Percentiles rank a stretch among this genome's conserved stretches.
These are phyloP conservation scores for Drosophila affinis DNA, from an alignment of 2,888 invertebrate genomes.

Conservation along the genomic window DNA sequence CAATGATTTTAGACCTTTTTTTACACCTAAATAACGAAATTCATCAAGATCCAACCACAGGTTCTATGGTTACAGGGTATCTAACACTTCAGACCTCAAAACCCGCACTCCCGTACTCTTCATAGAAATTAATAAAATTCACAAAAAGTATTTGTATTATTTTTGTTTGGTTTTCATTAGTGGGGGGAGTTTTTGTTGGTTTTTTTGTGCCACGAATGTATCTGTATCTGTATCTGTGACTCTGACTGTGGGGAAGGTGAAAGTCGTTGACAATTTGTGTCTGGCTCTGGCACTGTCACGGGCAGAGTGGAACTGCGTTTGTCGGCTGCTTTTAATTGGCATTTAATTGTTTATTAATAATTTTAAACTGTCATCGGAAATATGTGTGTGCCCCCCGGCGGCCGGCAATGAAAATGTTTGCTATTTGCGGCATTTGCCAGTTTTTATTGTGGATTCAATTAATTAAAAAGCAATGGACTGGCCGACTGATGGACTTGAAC, in stretches of 20 bases:
- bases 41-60: neutral
- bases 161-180: neutral
- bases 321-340: conserved; percentile 57
- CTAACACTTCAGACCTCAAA: neutral
- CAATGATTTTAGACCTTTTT: neutral
- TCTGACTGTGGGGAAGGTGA: neutral
- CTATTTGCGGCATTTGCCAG: conserved; percentile 36
- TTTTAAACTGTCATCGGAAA: conserved; percentile 12
- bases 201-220: neutral
- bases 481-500: conserved; percentile 29
- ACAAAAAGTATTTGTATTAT: neutral
- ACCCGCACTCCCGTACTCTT: neutral
- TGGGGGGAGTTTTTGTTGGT: too few relatives aligned
- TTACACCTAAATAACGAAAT: neutral
- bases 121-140: neutral
- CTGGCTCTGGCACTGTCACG: neutral
- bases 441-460: conserved; percentile 48
- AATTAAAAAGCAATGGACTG: conserved; percentile 34
- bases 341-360: conserved; percentile 57
- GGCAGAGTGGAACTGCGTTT: conserved; percentile 15
- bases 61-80: neutral
- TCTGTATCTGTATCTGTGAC: too few relatives aligned
- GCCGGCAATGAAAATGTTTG: conserved; percentile 40
- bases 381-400: conserved; percentile 1
- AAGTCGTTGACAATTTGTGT: neutral